Evolutionary conservation across 2,113 vertebrate species (phyloP).

Genomic region (Hemiscyllium ocellatum): DNA sequence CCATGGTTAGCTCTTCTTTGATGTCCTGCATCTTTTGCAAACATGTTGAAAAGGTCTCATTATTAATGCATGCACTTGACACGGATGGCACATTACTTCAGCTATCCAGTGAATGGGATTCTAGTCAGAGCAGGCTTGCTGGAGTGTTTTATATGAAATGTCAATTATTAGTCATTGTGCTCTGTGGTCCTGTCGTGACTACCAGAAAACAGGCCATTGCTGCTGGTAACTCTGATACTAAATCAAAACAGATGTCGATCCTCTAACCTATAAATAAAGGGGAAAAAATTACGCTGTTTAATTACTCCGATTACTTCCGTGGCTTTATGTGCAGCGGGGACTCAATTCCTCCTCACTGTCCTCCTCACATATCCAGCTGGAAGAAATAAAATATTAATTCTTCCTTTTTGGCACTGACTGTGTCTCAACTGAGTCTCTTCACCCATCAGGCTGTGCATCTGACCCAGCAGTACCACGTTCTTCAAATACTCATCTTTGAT

Average conservation of each 20-base stretch:
- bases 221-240: neutral
- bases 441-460: neutral
- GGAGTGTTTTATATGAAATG: neutral
- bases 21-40: neutral
- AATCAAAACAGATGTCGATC: slow-evolving; percentile 13
- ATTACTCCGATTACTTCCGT: neutral
- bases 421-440: neutral
- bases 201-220: neutral
- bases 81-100: neutral
- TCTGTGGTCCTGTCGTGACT: neutral
- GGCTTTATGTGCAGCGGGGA: neutral
- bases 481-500: neutral
- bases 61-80: neutral
- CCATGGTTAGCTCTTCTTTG: neutral
- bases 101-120: neutral
- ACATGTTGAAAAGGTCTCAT: neutral
- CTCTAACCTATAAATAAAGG: neutral
- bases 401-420: too few species aligned
- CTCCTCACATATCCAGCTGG: neutral
- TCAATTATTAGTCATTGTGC: neutral
- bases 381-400: neutral
- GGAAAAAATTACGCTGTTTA: neutral
- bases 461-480: too few species aligned
- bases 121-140: neutral
- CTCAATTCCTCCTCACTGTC: neutral